Percentiles rank a stretch among this genome's conserved stretches.
These are phyloP conservation scores for Monochamus saltuarius DNA, from an alignment of 1,140 invertebrate genomes.

Conservation along the genomic window DNA sequence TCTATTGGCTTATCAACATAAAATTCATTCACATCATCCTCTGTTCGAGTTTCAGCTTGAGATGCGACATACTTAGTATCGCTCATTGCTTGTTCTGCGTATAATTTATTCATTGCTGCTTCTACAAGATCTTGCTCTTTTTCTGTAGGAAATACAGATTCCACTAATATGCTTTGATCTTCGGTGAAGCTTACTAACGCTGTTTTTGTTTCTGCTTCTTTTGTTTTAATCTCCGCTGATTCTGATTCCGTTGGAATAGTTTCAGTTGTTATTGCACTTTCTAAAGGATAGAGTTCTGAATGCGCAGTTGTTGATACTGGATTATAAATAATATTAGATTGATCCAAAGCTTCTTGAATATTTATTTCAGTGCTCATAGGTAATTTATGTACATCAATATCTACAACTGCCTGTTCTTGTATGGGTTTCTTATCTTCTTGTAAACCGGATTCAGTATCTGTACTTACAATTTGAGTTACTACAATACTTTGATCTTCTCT, in stretches of 20 bases:
- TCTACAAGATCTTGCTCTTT: conserved; percentile 34
- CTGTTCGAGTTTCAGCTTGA: conserved; percentile 24
- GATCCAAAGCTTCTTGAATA: conserved; percentile 31
- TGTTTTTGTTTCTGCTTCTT: conserved; percentile 49
- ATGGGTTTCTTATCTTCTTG: conserved; percentile 5
- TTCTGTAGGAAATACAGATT: conserved; percentile 34
- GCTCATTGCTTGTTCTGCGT: conserved; percentile 25
- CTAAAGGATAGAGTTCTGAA: conserved; percentile 35
- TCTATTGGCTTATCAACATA: conserved; percentile 26
- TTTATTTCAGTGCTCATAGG: conserved; percentile 36
- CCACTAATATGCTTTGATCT: conserved; percentile 26
- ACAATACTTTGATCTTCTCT: conserved; percentile 51
- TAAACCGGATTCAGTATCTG: conserved; percentile 24
- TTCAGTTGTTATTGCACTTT: conserved; percentile 41
- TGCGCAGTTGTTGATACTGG: conserved; percentile 31
- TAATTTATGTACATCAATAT: conserved; percentile 33
- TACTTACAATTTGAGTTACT: conserved; percentile 47
- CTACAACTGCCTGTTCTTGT: conserved; percentile 22
- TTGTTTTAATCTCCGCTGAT: conserved; percentile 31
- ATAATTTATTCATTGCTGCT: conserved; percentile 21
- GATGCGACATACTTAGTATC: conserved; percentile 31
- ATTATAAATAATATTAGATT: conserved; percentile 25
- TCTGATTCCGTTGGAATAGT: conserved; percentile 46
- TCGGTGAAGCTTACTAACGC: conserved; percentile 30
- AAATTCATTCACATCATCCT: conserved; percentile 30